These are phyloP conservation scores for Agriopis aurantiaria DNA, from an alignment of 2,888 invertebrate genomes.

Conservation along the genomic window DNA sequence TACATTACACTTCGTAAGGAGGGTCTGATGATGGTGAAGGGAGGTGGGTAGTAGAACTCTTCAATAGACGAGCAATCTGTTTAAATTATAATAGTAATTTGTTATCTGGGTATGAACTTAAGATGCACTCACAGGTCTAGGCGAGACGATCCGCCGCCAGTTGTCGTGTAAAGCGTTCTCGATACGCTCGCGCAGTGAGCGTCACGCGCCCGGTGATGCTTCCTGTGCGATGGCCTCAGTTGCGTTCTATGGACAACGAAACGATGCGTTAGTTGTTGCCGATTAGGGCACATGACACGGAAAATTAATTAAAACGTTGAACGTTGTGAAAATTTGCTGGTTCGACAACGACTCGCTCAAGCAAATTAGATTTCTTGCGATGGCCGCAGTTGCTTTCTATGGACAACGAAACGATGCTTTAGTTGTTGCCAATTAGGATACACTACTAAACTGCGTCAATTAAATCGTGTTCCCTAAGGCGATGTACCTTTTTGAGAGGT, in stretches of 20 bases:
- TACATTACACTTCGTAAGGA: too few relatives aligned
- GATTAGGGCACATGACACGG: not conserved
- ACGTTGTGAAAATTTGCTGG: not conserved
- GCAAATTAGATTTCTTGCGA: constrained; percentile 46
- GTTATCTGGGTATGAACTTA: not conserved
- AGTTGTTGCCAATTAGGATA: not conserved
- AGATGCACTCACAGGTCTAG: constrained; percentile 59
- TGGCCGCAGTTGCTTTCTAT: constrained; percentile 61
- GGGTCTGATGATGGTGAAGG: too few relatives aligned
- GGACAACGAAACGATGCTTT: constrained; percentile 33
- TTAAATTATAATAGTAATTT: not conserved
- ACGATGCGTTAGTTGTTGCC: not conserved
- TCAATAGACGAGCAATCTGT: too few relatives aligned
- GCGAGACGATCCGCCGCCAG: constrained; percentile 74
- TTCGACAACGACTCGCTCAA: too few relatives aligned
- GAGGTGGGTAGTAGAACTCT: too few relatives aligned
- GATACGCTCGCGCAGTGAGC: constrained; percentile 72
- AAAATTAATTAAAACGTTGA: not conserved
- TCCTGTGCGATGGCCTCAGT: constrained; percentile 66
- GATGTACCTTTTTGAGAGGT: too few relatives aligned
- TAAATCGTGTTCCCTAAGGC: too few relatives aligned
- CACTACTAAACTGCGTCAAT: not conserved
- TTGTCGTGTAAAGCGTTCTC: constrained; percentile 71
- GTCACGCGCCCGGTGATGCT: constrained; percentile 75
- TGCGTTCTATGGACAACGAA: constrained; percentile 58